Evolutionary conservation across 1,140 invertebrate genomes (phyloP).

Genomic region (Popillia japonica): DNA sequence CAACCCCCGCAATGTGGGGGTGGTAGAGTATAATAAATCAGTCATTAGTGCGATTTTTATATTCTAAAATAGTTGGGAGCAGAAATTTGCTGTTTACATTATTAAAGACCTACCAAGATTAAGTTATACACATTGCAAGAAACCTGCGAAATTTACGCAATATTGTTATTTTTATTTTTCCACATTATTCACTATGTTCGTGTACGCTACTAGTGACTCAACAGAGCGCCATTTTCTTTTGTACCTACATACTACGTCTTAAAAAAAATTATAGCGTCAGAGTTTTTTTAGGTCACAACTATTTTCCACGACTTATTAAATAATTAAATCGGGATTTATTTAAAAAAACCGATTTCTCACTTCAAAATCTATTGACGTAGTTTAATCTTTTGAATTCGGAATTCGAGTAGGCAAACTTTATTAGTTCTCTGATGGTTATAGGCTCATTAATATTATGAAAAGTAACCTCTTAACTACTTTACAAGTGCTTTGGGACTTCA

Average conservation of each 20-base stretch:
- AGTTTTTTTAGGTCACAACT: neutral
- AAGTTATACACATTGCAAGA: neutral
- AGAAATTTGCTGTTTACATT: neutral
- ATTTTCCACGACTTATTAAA: neutral
- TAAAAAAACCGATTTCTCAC: neutral
- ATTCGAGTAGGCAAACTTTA: neutral
- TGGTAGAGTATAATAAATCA: neutral
- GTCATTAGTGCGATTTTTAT: neutral
- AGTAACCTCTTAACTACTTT: conserved; percentile 6
- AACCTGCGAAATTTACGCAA: neutral
- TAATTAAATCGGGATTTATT: neutral
- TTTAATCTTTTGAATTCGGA: neutral
- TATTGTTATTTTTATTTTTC: conserved; percentile 7
- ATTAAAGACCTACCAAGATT: neutral
- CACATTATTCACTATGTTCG: neutral
- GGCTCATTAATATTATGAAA: neutral
- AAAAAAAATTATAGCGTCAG: neutral
- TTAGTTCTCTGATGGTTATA: conserved; percentile 1
- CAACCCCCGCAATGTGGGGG: neutral
- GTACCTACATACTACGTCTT: no score
- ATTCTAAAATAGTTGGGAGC: neutral
- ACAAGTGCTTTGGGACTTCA: neutral
- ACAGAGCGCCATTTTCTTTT: neutral
- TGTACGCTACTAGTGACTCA: conserved; percentile 9
- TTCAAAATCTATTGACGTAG: neutral